Base-by-base conservation (phyloP, 2,888 invertebrate species). In the Cerceris rybyensis region DNA sequence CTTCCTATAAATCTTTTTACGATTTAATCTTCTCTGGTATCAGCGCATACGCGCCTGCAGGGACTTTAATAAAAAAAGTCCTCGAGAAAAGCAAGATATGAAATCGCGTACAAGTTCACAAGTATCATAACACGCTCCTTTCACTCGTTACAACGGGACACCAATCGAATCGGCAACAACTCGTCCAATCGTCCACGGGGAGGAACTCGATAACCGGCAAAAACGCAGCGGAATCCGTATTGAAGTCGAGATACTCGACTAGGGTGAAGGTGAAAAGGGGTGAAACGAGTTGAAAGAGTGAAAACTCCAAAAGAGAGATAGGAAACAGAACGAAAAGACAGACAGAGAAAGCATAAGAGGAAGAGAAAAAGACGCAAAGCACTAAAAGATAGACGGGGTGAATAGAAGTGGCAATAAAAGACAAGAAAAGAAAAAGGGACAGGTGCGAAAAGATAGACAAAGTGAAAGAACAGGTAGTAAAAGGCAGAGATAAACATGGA, bases 91-190 rank as follows among this genome's bases (percentile, higher is more conserved):
- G 46, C 14, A 65, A 63, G 69, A 70, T 79, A 79, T 67, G 69
- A 78, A 78, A 67, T 70, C 73, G 73, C 79, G 50, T 79, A 66
- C 50, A 69, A 49, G 64, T 63, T 69, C 58, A 43, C 63, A 73
- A 73, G 74, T 63, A 70, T 70, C 70, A 54, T 66, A 79, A 74
- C 70, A 73, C 61, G 58, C 63, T 60, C 61, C 67, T 79, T 68
- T 59, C 50, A 14, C 79, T 79, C 79, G 79, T 79, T 79, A 79
- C 66, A 66, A 14, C 49, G 69, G 63, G 49, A 73, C 69, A 69
- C 59, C 69, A 79, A 79, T 79, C 66, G 79, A 79, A 70, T 66
- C 73, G 79, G 64, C 69, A 79, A 79, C 79, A 80, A 64, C 64
- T 64, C 69, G 78, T 73, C 79, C 78, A 70, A 70, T 80, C 79